Conservation (phyloP, 2,797 vertebrate species). For the Phalanger gymnotis region DNA sequence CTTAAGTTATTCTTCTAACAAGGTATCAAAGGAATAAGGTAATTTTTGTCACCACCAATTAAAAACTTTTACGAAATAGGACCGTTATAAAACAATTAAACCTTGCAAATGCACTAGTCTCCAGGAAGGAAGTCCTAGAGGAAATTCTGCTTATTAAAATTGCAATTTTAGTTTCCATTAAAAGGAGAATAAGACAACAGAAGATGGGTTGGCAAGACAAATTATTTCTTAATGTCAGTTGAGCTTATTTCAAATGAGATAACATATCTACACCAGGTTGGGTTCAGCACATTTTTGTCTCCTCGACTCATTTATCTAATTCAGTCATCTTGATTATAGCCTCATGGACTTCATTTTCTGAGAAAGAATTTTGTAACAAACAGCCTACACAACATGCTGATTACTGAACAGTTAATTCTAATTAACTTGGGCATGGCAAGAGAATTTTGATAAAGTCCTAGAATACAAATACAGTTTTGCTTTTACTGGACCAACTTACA, state of each 20-base stretch:
- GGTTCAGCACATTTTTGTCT: constrained; percentile 86
- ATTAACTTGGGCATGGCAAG: constrained; percentile 88
- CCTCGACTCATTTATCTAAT: constrained; percentile 90
- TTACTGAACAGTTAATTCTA: constrained; percentile 90
- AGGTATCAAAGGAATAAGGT: constrained; percentile 84
- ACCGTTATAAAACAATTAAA: constrained; percentile 92
- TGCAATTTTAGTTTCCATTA: constrained; percentile 92
- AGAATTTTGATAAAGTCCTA: constrained; percentile 88
- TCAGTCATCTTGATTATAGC: constrained; percentile 89
- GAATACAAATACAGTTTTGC: constrained; percentile 83
- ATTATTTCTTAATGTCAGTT: constrained; percentile 91
- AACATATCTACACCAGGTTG: constrained; percentile 87
- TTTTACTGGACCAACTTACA: constrained; percentile 81
- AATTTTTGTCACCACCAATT: constrained; percentile 90
- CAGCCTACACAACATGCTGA: constrained; percentile 88
- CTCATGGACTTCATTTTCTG: constrained; percentile 87
- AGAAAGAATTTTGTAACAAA: constrained; percentile 85
- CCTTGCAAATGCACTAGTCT: constrained; percentile 88
- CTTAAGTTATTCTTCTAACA: constrained; percentile 79
- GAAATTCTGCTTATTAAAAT: constrained; percentile 91
- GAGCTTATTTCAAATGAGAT: constrained; percentile 89
- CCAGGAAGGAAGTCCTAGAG: constrained; percentile 88
- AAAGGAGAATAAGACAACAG: constrained; percentile 89
- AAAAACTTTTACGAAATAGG: constrained; percentile 89
- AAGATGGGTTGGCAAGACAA: constrained; percentile 89